phyloP scores from a whole-genome alignment of 2,888 invertebrate genomes.

The Syrista parreyssii region DNA sequence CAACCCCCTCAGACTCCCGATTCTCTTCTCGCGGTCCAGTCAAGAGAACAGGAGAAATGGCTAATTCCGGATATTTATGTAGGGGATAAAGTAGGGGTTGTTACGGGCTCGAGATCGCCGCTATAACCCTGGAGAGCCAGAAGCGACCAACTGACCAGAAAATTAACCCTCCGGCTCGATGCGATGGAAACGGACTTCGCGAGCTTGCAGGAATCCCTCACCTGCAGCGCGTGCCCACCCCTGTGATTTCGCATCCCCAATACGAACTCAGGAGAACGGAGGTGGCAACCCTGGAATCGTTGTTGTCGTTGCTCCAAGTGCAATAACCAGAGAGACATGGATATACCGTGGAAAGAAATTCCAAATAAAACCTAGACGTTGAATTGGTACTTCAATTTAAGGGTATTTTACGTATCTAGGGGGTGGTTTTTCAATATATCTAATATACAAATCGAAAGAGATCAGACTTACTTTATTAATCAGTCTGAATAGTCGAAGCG shows the following conservation, averaged over 20 bases:
- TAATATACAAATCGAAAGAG: not conserved
- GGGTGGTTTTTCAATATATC: not conserved
- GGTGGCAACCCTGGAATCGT: not conserved
- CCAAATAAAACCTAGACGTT: not conserved
- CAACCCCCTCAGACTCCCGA: conserved; percentile 47
- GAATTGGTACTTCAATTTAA: not conserved
- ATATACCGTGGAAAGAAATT: not conserved
- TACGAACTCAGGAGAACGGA: not conserved
- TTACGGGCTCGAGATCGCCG: conserved; percentile 63
- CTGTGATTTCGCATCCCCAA: not conserved
- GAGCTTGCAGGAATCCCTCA: not conserved
- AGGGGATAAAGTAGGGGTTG: conserved; percentile 63
- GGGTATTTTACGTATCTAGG: not conserved
- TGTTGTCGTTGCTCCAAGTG: not conserved
- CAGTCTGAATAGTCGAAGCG: conserved; percentile 33
- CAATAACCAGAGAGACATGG: not conserved
- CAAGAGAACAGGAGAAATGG: conserved; percentile 62
- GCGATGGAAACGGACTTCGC: conserved; percentile 45
- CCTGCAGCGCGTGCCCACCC: not conserved
- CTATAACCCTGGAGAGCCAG: conserved; percentile 65
- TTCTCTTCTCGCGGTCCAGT: conserved; percentile 17
- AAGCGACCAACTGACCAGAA: conserved; percentile 68
- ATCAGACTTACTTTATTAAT: conserved; percentile 50
- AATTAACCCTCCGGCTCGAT: conserved; percentile 66
- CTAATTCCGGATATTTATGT: conserved; percentile 68